Conservation (phyloP, 92 coral and sea anemone species). For the Umimayanthus chanpuru region DNA sequence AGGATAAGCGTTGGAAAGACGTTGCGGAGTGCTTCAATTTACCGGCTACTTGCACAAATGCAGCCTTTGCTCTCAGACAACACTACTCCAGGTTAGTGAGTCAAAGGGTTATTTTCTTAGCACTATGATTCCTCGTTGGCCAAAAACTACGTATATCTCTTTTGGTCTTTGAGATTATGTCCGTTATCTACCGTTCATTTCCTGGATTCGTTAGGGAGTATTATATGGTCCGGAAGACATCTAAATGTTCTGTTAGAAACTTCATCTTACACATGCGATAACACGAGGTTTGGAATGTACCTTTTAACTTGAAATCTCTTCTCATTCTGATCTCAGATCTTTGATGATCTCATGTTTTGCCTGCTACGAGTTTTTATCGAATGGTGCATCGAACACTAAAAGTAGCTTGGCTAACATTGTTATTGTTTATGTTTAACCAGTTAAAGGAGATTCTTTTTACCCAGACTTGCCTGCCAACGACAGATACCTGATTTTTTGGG, state of each 20-base stretch:
- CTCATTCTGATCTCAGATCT: conserved; percentile 10
- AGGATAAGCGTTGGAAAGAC: conserved; percentile 94
- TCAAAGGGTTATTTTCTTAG: conserved; percentile 13
- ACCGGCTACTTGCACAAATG: conserved; percentile 97
- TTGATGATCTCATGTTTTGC: not conserved
- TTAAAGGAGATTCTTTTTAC: not conserved
- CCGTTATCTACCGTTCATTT: conserved; percentile 19
- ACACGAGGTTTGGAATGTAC: conserved; percentile 1
- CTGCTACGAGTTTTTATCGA: not conserved
- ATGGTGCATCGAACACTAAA: not conserved
- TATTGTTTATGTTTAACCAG: not conserved
- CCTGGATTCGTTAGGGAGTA: conserved; percentile 34
- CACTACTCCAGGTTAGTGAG: conserved; percentile 83
- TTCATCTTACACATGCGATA: not conserved
- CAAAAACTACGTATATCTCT: not conserved
- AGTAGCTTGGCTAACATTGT: not conserved
- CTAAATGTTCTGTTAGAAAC: not conserved
- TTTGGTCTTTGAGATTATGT: not conserved
- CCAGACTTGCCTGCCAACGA: not conserved
- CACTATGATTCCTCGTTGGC: conserved; percentile 1
- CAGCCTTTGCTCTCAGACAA: conserved; percentile 96
- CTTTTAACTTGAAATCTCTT: not conserved
- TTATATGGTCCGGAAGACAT: conserved; percentile 23
- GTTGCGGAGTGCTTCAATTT: conserved; percentile 91
- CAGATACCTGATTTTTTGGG: not conserved